These are phyloP conservation scores for Agrotis puta DNA, from an alignment of 2,888 invertebrate species.

Conservation along the genomic window DNA sequence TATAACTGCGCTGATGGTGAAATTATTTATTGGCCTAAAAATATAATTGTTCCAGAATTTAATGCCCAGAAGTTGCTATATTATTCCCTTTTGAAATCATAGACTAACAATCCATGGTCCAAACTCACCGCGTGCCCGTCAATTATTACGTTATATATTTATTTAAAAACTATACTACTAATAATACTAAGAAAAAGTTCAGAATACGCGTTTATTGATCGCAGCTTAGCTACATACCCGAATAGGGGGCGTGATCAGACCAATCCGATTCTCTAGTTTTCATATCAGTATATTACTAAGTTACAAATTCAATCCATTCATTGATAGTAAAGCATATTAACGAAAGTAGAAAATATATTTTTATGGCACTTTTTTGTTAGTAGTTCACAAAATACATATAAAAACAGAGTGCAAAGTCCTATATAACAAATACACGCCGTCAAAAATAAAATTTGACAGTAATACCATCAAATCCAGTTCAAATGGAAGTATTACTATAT, in stretches of 20 bases:
- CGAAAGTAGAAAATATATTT: slow-evolving; percentile 63
- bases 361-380: slow-evolving; percentile 65
- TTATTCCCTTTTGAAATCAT: slow-evolving; percentile 51
- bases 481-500: not conserved
- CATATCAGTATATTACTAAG: slow-evolving; percentile 29
- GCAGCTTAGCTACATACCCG: slow-evolving; percentile 43
- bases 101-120: slow-evolving; percentile 70
- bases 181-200: slow-evolving; percentile 55
- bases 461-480: not conserved
- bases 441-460: slow-evolving; percentile 11
- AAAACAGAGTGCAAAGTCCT: slow-evolving; percentile 31
- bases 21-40: slow-evolving; percentile 72
- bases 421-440: not conserved
- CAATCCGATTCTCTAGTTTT: slow-evolving; percentile 49
- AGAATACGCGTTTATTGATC: slow-evolving; percentile 38
- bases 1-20: slow-evolving; percentile 57
- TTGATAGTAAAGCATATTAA: slow-evolving; percentile 38
- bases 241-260: slow-evolving; percentile 28
- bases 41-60: slow-evolving; percentile 49
- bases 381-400: slow-evolving; percentile 52
- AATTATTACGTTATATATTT: slow-evolving; percentile 65
- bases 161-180: slow-evolving; percentile 48
- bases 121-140: slow-evolving; percentile 66
- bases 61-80: slow-evolving; percentile 41
- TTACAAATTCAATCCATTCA: slow-evolving; percentile 27